These are phyloP conservation scores for Trichogramma pretiosum DNA, from an alignment of 1,140 invertebrate species.

Conservation along the genomic window DNA sequence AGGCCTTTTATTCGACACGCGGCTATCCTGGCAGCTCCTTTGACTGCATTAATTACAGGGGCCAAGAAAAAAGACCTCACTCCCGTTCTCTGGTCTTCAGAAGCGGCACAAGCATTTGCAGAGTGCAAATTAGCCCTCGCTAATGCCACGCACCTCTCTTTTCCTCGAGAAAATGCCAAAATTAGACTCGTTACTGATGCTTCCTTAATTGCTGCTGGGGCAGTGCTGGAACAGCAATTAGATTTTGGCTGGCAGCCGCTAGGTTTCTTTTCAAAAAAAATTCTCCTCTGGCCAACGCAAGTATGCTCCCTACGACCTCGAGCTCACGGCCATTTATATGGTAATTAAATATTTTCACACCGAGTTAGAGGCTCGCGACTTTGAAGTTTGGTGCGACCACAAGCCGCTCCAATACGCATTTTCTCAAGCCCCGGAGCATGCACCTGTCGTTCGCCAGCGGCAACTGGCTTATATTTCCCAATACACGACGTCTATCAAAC, in stretches of 20 bases:
- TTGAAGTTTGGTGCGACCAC: too few species aligned
- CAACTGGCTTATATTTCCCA: too few species aligned
- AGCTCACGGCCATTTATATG: too few species aligned
- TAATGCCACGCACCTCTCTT: not conserved
- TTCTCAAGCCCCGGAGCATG: too few species aligned
- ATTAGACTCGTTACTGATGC: not conserved
- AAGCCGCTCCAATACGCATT: too few species aligned
- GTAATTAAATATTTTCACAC: too few species aligned
- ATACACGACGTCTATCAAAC: too few species aligned
- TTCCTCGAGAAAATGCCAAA: not conserved
- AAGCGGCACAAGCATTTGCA: not conserved
- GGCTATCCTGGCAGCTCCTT: not conserved
- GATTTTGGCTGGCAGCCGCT: conserved; percentile 13
- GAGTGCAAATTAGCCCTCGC: not conserved
- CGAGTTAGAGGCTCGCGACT: too few species aligned
- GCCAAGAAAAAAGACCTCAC: not conserved
- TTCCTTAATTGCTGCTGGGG: conserved; percentile 5
- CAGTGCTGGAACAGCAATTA: not conserved
- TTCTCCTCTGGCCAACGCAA: conserved; percentile 3
- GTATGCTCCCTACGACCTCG: conserved; percentile 29
- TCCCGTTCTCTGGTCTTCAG: not conserved
- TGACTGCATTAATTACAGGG: not conserved
- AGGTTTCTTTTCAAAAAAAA: conserved; percentile 22
- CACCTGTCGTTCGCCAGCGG: too few species aligned
- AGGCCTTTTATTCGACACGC: not conserved